Base-by-base conservation (phyloP, 2,797 vertebrate genomes). In the Leptoclinus maculatus region DNA sequence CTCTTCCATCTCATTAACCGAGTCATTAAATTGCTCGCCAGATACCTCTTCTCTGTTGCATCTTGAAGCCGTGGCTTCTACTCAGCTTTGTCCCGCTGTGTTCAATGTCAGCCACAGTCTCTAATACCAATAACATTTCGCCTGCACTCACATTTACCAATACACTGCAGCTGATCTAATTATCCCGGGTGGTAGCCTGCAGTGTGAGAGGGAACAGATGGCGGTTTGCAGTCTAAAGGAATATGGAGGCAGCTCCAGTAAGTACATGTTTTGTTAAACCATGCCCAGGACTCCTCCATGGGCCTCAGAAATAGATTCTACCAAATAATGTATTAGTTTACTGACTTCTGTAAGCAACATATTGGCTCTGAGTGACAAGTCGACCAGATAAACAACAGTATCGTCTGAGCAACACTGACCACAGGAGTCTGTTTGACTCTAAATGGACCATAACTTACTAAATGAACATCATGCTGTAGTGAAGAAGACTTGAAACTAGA, bases 201-300 rank as follows among this genome's bases (percentile, higher is more conserved):
- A 60, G 66, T 13, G 82, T 69, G 21, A 49, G 74, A 78, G 23
- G 3, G 51, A 83, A 67, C 84, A 88, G 84, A 85, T 83, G 78
- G 78, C 6, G 3, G 69, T 78, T 84, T 84, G 74, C 19, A 71
- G 47, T 79, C 60, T 57, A 11, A 62, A 80, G 72, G 56, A 79
- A 77, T 13, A 51, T 32, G 39, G 19, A 65, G 58, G 43, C 59
- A 10, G 74, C 62, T 74, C 69, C 23, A 45, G 63, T 70, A 11
- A 39, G 66, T 39, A 65, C 58, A 63, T 72, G 51, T 74, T 78
- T 83, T 69, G 64, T 66, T 77, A 38, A 60, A 65, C 29, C 29
- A 64, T 59, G 57, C 54, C 53, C 64, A 14, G 23, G 51, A 49
- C 45, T 49, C 47, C 47, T 49, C 19, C 19, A 47, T 19, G 21